Conservation (phyloP, 2,113 vertebrate genomes). For the Phylloscopus trochiloides region DNA sequence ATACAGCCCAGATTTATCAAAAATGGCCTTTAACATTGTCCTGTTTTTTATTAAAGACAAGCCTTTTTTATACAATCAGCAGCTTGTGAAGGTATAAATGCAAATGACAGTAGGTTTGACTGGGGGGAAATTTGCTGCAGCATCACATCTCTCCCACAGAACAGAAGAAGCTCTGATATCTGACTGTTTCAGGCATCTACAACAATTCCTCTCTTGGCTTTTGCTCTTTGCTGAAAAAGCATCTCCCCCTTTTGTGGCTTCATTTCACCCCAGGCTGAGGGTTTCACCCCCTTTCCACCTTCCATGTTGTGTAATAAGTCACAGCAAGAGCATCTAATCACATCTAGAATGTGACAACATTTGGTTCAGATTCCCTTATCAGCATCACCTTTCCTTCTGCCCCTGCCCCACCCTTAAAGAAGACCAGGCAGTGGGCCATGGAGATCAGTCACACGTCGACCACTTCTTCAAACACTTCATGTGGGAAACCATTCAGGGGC, state of each 20-base stretch:
- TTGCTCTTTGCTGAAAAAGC: constrained; percentile 10
- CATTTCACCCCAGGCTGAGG: constrained; percentile 61
- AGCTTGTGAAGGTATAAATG: not conserved
- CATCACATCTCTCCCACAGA: not conserved
- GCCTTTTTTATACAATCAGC: not conserved
- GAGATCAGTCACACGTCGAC: constrained; percentile 76
- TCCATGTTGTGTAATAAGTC: constrained; percentile 57
- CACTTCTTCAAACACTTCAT: constrained; percentile 71
- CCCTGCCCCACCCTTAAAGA: constrained; percentile 42
- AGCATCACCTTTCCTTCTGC: constrained; percentile 60
- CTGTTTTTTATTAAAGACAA: not conserved
- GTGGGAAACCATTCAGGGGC: constrained; percentile 65
- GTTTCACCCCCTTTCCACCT: not conserved
- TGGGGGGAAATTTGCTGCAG: not conserved
- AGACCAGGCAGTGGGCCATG: constrained; percentile 30
- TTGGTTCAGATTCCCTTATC: constrained; percentile 76
- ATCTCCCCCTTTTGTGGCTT: not conserved
- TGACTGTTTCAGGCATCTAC: fast-evolving
- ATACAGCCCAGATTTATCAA: not conserved
- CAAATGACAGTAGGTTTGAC: not conserved
- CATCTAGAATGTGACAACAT: constrained; percentile 73
- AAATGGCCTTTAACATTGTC: not conserved
- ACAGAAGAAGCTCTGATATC: not conserved
- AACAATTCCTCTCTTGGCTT: not conserved
- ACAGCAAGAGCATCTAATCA: constrained; percentile 72